Conservation (phyloP, 1,140 invertebrate genomes). For the Pseudomyrmex cubaensis region DNA sequence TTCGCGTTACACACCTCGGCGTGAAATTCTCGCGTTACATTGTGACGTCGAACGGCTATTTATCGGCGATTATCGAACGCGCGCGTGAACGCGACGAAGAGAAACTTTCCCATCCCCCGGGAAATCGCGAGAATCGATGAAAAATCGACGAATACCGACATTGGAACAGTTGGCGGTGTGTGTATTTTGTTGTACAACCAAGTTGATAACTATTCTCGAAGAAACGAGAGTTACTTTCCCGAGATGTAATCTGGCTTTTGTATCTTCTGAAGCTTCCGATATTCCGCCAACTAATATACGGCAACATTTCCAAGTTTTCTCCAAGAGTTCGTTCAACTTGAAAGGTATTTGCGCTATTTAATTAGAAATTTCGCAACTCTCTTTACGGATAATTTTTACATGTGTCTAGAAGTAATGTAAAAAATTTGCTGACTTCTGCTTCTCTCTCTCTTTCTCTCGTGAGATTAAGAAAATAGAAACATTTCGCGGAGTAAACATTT, state of each 20-base stretch:
- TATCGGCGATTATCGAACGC: slow-evolving; percentile 30
- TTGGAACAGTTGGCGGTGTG: background rate
- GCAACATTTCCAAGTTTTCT: no score
- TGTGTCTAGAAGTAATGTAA: no score
- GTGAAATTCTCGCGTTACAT: background rate
- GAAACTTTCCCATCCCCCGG: slow-evolving; percentile 3
- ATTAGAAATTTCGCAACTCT: no score
- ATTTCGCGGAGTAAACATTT: background rate
- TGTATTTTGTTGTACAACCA: background rate
- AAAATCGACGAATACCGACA: background rate
- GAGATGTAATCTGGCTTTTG: background rate
- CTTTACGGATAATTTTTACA: no score
- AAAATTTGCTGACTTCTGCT: no score
- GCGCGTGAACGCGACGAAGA: background rate
- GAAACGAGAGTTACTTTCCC: background rate
- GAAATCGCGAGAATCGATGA: background rate
- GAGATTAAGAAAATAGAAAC: background rate
- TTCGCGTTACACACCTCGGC: background rate
- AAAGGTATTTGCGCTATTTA: no score
- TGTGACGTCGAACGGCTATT: slow-evolving; percentile 7
- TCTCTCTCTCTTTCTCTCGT: no score
- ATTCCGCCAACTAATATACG: no score
- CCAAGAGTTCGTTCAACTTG: no score
- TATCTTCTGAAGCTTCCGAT: no score
- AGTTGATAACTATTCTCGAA: background rate